phyloP scores from a whole-genome alignment of 2,888 invertebrate genomes.

The Rosalia funebris region DNA sequence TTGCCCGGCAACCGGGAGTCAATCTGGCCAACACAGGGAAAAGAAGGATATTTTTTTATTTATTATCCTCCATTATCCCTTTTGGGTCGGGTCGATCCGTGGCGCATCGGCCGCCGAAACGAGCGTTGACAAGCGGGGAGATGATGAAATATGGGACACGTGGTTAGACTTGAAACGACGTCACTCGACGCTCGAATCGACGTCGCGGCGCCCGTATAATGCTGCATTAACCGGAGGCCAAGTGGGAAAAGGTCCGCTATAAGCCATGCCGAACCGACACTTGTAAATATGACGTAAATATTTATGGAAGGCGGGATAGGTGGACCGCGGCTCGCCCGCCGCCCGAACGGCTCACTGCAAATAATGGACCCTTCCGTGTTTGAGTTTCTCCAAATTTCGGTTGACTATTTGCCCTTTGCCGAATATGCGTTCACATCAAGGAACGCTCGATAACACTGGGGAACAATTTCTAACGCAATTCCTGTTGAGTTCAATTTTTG shows the following conservation, averaged over 20 bases:
- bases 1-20: slow-evolving; percentile 69
- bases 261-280: slow-evolving; percentile 51
- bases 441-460: too few species aligned
- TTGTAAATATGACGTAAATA: slow-evolving; percentile 55
- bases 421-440: too few species aligned
- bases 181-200: slow-evolving; percentile 68
- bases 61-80: slow-evolving; percentile 64
- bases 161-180: slow-evolving; percentile 79
- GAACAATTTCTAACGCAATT: too few species aligned
- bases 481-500: too few species aligned
- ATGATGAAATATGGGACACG: slow-evolving; percentile 80
- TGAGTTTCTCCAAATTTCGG: slow-evolving; percentile 19
- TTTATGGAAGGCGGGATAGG: slow-evolving; percentile 44
- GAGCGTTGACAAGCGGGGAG: slow-evolving; percentile 63
- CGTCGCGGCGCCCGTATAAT: slow-evolving; percentile 63
- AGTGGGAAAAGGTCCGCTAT: slow-evolving; percentile 54
- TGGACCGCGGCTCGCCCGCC: slow-evolving; percentile 23
- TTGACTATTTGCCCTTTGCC: background rate
- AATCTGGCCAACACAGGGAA: slow-evolving; percentile 67
- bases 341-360: slow-evolving; percentile 31
- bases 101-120: slow-evolving; percentile 25
- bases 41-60: slow-evolving; percentile 65
- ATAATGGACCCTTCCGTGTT: slow-evolving; percentile 36
- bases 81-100: slow-evolving; percentile 57
- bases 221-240: slow-evolving; percentile 58